Conservation (phyloP, 2,888 invertebrate species). For the Volucella inflata region DNA sequence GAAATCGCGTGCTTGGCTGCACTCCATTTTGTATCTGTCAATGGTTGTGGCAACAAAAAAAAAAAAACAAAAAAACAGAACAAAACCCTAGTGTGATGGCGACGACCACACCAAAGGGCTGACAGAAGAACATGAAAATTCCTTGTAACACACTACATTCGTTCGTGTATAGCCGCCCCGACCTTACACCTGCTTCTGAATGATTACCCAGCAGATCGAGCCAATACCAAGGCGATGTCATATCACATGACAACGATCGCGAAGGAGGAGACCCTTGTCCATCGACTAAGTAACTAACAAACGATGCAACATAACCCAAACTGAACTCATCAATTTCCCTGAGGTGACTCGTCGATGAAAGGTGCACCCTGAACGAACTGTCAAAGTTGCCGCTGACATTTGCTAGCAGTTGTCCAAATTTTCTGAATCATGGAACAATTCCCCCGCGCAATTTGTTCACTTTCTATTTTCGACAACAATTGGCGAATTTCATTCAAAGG, state of each 20-base stretch:
- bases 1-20: conserved; percentile 74
- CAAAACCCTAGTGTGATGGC: conserved; percentile 54
- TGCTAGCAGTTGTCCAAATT: conserved; percentile 50
- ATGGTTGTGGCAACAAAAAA: neutral
- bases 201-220: conserved; percentile 30
- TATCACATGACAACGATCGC: conserved; percentile 71
- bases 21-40: conserved; percentile 73
- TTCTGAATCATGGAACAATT: conserved; percentile 62
- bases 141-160: conserved; percentile 39
- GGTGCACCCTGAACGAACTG: conserved; percentile 41
- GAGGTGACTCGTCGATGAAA: conserved; percentile 56
- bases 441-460: conserved; percentile 14
- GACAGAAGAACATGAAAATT: conserved; percentile 63
- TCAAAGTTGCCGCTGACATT: conserved; percentile 39
- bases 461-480: conserved; percentile 27
- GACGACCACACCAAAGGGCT: conserved; percentile 66
- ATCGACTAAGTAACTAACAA: too few relatives aligned
- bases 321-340: conserved; percentile 48
- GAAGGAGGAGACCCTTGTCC: conserved; percentile 22
- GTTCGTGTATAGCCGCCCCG: conserved; percentile 23
- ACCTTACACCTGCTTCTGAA: conserved; percentile 52
- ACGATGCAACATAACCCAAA: too few relatives aligned
- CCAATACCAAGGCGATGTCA: conserved; percentile 48
- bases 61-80: neutral
- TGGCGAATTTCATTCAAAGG: conserved; percentile 69